phyloP scores from a whole-genome alignment of 2,797 vertebrate species.

The Gymnothorax reevesii region DNA sequence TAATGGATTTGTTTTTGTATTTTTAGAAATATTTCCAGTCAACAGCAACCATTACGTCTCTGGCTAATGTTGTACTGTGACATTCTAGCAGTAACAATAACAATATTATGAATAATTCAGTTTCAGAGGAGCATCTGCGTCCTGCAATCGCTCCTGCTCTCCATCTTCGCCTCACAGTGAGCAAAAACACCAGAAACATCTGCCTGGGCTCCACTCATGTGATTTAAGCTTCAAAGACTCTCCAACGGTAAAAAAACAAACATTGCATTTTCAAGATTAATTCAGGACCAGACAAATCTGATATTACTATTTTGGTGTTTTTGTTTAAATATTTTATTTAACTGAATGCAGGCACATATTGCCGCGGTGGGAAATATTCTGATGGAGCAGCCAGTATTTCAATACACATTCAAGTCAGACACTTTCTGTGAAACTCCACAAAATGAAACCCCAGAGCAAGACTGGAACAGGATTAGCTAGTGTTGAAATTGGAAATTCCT shows the following conservation, averaged over 20 bases:
- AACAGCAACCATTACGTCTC: not conserved
- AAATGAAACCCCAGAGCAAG: not conserved
- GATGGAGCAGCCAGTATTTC: not conserved
- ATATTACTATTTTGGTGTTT: not conserved
- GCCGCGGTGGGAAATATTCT: not conserved
- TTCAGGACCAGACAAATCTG: not conserved
- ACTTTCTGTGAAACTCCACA: not conserved
- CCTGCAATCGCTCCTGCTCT: not conserved
- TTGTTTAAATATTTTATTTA: not conserved
- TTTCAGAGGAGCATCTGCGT: not conserved
- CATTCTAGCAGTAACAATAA: not conserved
- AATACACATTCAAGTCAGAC: not conserved
- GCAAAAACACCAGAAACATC: not conserved
- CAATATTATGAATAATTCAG: not conserved
- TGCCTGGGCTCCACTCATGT: not conserved
- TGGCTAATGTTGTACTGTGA: not conserved
- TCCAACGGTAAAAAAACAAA: not conserved
- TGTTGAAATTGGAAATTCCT: not conserved
- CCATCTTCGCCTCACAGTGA: not conserved
- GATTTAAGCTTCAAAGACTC: not conserved
- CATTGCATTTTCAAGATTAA: not conserved
- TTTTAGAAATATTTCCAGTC: not conserved
- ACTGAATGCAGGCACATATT: not conserved
- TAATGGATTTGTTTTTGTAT: not conserved
- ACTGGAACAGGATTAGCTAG: not conserved